Evolutionary conservation across 1,140 invertebrate species (phyloP).

Genomic region (Marisa cornuarietis): DNA sequence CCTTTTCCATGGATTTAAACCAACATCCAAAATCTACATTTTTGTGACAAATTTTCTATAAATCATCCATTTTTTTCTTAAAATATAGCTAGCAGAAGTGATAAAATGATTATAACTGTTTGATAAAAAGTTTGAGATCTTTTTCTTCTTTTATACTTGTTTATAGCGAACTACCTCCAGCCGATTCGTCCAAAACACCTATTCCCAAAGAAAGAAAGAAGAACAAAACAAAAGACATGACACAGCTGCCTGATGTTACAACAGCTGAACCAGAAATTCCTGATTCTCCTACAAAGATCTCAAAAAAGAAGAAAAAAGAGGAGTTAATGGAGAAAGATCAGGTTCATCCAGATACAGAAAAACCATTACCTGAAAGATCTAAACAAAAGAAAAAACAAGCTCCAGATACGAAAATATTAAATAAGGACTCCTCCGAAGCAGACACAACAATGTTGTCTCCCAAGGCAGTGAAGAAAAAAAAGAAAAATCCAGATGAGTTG

Average conservation of each 20-base stretch:
- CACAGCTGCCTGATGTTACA: no score
- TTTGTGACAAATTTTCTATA: no score
- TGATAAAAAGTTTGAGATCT: no score
- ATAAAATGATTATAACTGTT: no score
- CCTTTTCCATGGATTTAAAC: no score
- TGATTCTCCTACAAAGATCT: neutral
- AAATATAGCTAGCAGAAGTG: no score
- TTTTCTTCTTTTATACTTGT: neutral
- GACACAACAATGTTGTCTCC: neutral
- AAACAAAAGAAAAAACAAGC: conserved; percentile 31
- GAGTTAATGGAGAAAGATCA: conserved; percentile 21
- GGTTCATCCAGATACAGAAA: neutral
- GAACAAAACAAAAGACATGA: neutral
- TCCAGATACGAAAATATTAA: neutral
- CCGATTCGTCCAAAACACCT: neutral
- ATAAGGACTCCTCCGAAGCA: neutral
- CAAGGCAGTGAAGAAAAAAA: conserved; percentile 20
- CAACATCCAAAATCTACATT: no score
- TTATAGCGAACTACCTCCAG: neutral
- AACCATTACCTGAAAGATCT: conserved; percentile 11
- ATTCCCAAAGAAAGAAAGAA: conserved; percentile 6
- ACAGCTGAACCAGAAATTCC: neutral
- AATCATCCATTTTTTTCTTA: no score
- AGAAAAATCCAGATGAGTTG: conserved; percentile 10
- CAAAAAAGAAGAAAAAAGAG: conserved; percentile 36